Evolutionary conservation across 2,797 vertebrate genomes (phyloP).

Genomic region (Gallirallus australis): DNA sequence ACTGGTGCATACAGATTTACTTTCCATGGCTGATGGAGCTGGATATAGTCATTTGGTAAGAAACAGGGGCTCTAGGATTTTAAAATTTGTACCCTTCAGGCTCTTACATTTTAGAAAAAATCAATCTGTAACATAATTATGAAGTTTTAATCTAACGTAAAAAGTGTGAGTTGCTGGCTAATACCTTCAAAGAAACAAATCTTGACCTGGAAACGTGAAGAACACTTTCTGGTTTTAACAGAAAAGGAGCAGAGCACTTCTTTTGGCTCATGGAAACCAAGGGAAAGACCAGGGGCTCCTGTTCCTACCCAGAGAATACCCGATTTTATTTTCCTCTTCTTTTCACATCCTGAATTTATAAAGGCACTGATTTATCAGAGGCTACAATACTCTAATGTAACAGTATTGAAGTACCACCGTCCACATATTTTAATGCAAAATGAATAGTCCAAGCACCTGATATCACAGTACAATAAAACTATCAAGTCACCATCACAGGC

Average conservation of each 20-base stretch:
- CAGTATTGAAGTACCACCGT: not conserved
- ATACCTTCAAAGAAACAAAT: not conserved
- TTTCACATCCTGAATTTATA: not conserved
- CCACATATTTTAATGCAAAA: not conserved
- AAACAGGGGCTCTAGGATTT: not conserved
- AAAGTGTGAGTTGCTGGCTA: not conserved
- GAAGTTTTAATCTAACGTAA: not conserved
- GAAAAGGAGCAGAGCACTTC: not conserved
- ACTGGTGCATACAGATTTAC: constrained; percentile 21
- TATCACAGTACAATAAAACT: not conserved
- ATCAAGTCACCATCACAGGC: not conserved
- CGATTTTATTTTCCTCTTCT: not conserved
- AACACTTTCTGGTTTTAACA: not conserved
- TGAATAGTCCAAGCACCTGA: not conserved
- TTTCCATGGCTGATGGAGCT: not conserved
- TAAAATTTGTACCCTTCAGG: not conserved
- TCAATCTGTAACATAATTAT: not conserved
- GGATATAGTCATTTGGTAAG: not conserved
- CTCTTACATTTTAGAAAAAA: not conserved
- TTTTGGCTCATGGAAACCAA: not conserved
- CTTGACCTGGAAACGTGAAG: not conserved
- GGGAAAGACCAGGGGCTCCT: not conserved
- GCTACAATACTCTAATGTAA: not conserved
- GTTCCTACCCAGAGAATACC: not conserved
- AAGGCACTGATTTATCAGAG: not conserved